These are phyloP conservation scores for Eristalis arbustorum DNA, from an alignment of 2,888 invertebrate species.

Conservation along the genomic window DNA sequence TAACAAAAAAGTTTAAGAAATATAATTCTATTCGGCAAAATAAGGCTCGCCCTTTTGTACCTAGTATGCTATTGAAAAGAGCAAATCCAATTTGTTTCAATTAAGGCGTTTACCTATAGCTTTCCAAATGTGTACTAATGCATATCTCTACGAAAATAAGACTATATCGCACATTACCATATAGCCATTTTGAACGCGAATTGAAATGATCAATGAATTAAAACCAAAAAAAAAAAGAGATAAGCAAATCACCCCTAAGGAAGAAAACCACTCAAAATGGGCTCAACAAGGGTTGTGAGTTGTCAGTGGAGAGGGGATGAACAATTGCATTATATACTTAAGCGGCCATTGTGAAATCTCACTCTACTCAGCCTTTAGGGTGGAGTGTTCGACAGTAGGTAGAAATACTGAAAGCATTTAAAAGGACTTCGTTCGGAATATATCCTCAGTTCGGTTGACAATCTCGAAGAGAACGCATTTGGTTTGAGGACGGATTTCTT, in stretches of 20 bases:
- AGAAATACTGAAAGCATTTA: slow-evolving; percentile 73
- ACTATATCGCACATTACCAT: neutral
- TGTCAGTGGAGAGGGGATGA: slow-evolving; percentile 61
- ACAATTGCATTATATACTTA: slow-evolving; percentile 67
- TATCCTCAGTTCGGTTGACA: slow-evolving; percentile 76
- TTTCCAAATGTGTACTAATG: too few species aligned
- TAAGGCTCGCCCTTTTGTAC: too few species aligned
- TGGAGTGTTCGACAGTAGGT: slow-evolving; percentile 61
- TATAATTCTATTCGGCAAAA: too few species aligned
- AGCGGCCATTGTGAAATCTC: slow-evolving; percentile 66
- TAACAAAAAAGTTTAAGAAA: too few species aligned
- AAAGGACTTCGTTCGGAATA: slow-evolving; percentile 72
- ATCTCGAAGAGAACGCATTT: slow-evolving; percentile 75
- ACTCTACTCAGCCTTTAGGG: slow-evolving; percentile 56
- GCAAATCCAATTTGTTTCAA: neutral
- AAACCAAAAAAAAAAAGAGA: slow-evolving; percentile 33
- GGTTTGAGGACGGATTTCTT: slow-evolving; percentile 53
- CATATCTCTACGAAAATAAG: neutral
- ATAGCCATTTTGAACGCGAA: slow-evolving; percentile 29
- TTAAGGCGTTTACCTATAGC: too few species aligned
- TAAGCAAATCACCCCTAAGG: slow-evolving; percentile 64
- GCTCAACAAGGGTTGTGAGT: slow-evolving; percentile 60
- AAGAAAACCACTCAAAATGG: slow-evolving; percentile 58
- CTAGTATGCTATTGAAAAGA: too few species aligned
- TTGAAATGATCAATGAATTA: slow-evolving; percentile 48